Evolutionary conservation across 37 sponge, comb jelly and placozoan species (phyloP), one percentile per base, ranked within the genome.

Genomic region (Ianthella basta): DNA sequence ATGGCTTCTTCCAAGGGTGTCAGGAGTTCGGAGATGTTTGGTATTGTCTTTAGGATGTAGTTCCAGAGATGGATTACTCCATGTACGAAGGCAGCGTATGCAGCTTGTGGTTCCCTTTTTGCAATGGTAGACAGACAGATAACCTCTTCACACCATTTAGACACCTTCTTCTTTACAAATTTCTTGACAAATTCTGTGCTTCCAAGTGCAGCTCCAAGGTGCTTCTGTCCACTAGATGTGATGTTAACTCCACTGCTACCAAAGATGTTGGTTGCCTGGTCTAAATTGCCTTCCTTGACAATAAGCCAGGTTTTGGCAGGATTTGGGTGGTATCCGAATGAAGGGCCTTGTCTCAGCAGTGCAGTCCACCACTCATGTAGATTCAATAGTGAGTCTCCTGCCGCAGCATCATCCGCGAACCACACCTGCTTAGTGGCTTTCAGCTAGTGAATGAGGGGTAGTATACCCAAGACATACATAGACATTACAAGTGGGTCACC

Each of bases 321-420:
- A n/a, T 66, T 25, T 16, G 68, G 68, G 27, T 66, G 27, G 29
- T 66, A 66, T 14, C 68, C 68, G 23, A 66, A 66, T 24, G 68
- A 19, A 25, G 68, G 68, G 13, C 68, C 68, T 13, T 24, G 68
- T 23, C 14, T 27, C 13, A 24, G 15, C 13, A 66, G 68, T n/a
- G 15, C 23, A 19, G 15, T 27, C 68, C 68, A 66, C 29, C 68
- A 66, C 14, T 19, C 29, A 19, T 24, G 68, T 13, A 66, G 68
- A 23, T n/a, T 66, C 25, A 27, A 24, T 24, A n/a, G 68, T 13
- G 12, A 13, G 29, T 27, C 68, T n/a, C 68, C 23, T 24, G 68
- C 29, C 12, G 68, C 15, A 10, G 72, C 72, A 70, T 70, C 33
- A 16, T 70, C 72, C 25, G 68, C 68, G 23, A 66, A 3, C 72